Conservation (phyloP, 2,113 vertebrate species). For the Colistium nudipinnis region DNA sequence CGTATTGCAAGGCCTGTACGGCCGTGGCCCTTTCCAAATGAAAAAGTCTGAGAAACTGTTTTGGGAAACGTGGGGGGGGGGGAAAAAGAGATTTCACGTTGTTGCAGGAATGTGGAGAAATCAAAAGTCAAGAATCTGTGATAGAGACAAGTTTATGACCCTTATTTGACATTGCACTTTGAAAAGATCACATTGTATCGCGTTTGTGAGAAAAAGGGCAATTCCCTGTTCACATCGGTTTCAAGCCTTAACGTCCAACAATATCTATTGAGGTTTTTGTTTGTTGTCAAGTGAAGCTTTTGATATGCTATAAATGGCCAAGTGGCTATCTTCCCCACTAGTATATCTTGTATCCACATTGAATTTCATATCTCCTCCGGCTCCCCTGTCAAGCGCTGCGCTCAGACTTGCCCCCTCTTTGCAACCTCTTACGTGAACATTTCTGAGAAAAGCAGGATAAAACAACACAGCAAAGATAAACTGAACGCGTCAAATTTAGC, state of each 20-base stretch:
- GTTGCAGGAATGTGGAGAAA: background rate
- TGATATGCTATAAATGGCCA: slow-evolving; percentile 59
- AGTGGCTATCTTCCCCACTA: slow-evolving; percentile 35
- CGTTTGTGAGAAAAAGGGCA: slow-evolving; percentile 27
- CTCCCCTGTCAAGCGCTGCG: slow-evolving; percentile 60
- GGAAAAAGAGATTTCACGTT: background rate
- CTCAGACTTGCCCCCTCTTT: slow-evolving; percentile 52
- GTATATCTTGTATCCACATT: slow-evolving; percentile 55
- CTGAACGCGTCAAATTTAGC: slow-evolving; percentile 63
- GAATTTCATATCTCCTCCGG: slow-evolving; percentile 54
- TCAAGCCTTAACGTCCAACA: slow-evolving; percentile 13
- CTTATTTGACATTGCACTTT: too few species aligned
- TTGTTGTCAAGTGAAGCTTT: slow-evolving; percentile 42
- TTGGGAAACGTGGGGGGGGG: background rate
- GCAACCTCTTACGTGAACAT: slow-evolving; percentile 39
- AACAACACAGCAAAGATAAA: slow-evolving; percentile 67
- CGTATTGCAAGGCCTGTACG: background rate
- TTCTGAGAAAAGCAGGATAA: slow-evolving; percentile 65
- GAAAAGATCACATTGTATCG: background rate
- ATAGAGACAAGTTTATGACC: background rate
- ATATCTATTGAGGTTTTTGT: slow-evolving; percentile 47
- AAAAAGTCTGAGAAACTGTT: background rate
- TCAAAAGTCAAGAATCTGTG: background rate
- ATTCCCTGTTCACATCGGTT: slow-evolving; percentile 21
- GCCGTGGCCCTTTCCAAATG: too few species aligned